phyloP scores from a whole-genome alignment of 2,113 vertebrate genomes.

The Gymnorhina tibicen region DNA sequence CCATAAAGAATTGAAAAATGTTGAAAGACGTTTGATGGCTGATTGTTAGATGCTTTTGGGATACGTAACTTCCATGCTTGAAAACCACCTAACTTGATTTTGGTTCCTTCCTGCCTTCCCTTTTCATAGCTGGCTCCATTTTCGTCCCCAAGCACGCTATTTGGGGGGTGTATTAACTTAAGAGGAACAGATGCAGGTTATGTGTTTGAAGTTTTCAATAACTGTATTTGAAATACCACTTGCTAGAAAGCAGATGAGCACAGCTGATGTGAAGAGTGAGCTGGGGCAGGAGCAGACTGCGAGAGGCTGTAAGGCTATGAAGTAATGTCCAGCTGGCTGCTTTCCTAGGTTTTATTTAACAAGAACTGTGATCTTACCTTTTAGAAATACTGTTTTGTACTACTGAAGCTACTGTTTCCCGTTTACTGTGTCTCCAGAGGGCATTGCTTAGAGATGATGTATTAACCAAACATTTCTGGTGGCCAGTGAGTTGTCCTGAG shows the following conservation, averaged over 20 bases:
- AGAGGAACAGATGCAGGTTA: not conserved
- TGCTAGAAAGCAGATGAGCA: slow-evolving; percentile 6
- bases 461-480: not conserved
- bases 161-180: not conserved
- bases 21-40: not conserved
- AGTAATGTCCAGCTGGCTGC: slow-evolving; percentile 1
- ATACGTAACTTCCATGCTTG: not conserved
- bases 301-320: not conserved
- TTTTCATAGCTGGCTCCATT: not conserved
- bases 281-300: not conserved
- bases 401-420: not conserved
- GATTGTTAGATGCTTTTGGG: not conserved
- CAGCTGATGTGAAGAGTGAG: not conserved
- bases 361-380: not conserved
- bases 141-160: not conserved
- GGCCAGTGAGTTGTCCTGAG: not conserved
- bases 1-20: not conserved
- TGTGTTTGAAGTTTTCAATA: not conserved
- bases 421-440: not conserved
- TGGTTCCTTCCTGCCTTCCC: not conserved
- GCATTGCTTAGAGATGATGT: not conserved
- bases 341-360: not conserved
- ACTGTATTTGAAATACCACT: not conserved
- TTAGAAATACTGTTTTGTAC: not conserved
- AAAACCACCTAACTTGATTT: not conserved